phyloP scores from a whole-genome alignment of 2,888 invertebrate genomes.

The Deroplatys truncata region DNA sequence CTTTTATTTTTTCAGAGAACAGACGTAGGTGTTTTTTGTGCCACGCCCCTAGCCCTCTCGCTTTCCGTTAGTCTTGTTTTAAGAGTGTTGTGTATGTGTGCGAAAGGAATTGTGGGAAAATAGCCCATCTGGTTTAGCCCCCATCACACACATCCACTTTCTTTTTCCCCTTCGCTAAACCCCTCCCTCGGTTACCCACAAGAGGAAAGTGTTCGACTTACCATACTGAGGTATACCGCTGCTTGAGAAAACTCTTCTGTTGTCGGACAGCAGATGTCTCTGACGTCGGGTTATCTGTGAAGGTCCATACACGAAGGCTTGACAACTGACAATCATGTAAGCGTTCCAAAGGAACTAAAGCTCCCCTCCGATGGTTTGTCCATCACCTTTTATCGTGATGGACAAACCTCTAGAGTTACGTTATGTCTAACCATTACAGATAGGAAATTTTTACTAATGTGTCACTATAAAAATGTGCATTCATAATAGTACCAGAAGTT shows the following conservation, averaged over 20 bases:
- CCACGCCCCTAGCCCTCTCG: neutral
- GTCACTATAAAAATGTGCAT: too few relatives aligned
- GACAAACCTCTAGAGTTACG: too few relatives aligned
- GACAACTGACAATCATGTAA: neutral
- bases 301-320: neutral
- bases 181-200: neutral
- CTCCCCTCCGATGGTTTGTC: too few relatives aligned
- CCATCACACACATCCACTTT: neutral
- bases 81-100: neutral
- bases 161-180: neutral
- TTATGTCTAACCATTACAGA: too few relatives aligned
- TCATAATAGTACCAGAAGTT: too few relatives aligned
- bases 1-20: neutral
- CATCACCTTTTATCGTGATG: too few relatives aligned
- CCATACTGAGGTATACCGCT: neutral
- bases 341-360: too few relatives aligned
- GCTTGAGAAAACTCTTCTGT: neutral
- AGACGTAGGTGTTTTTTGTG: neutral
- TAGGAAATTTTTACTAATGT: too few relatives aligned
- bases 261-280: neutral
- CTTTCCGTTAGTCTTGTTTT: slow-evolving; percentile 3
- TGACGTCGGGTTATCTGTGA: neutral
- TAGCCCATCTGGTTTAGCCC: slow-evolving; percentile 8
- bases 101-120: slow-evolving; percentile 15
- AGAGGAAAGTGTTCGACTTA: neutral